A percentile compares a stretch with the other conserved stretches of the same genome.
Conservation (phyloP, 2,113 vertebrate species). For the Callipepla squamata region DNA sequence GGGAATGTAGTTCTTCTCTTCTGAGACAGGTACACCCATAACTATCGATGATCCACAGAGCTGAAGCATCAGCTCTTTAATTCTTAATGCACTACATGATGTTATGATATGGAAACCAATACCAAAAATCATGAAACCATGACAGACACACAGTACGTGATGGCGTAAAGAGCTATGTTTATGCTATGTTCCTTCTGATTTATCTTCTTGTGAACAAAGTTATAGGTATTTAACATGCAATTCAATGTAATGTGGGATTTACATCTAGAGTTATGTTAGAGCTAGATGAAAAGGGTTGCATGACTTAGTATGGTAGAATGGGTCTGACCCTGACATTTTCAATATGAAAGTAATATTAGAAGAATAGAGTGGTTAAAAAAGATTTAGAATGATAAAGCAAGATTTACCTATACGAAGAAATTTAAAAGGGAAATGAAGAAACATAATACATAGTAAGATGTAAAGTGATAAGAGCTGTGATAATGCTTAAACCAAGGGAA, state of each 20-base stretch:
- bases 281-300: not conserved
- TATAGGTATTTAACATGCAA: not conserved
- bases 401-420: not conserved
- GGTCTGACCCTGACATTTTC: not conserved
- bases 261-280: not conserved
- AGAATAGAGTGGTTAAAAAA: not conserved
- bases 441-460: not conserved
- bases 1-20: no score
- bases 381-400: not conserved
- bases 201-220: not conserved
- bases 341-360: not conserved
- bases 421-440: not conserved
- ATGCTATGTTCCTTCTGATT: no score
- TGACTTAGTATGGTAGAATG: not conserved
- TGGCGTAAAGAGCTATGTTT: no score
- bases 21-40: no score
- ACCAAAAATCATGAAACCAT: no score
- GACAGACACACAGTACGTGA: no score
- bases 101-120: no score
- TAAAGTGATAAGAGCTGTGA: not conserved
- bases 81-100: no score
- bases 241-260: not conserved
- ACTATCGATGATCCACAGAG: no score
- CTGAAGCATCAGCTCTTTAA: no score
- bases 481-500: not conserved